Conservation (phyloP, 2,888 invertebrate species). For the Tenthredo distinguenda region DNA sequence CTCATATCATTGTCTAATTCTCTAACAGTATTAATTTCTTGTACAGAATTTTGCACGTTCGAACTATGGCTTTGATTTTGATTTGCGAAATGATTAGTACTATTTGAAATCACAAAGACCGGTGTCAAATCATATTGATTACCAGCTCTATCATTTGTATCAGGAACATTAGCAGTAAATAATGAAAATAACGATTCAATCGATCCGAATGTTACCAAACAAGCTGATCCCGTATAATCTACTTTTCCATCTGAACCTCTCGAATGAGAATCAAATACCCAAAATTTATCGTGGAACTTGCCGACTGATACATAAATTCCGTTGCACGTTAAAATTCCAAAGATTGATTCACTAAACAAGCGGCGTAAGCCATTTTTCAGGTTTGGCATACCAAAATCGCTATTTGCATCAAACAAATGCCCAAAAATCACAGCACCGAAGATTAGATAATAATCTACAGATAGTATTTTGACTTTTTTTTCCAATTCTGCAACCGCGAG, state of each 20-base stretch:
- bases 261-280: constrained; percentile 14
- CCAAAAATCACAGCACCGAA: neutral
- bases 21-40: too few species aligned
- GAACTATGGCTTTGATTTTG: too few species aligned
- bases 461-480: neutral
- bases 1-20: too few species aligned
- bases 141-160: neutral
- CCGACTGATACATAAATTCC: neutral
- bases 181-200: neutral
- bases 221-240: neutral
- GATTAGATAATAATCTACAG: neutral
- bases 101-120: neutral
- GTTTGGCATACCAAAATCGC: neutral
- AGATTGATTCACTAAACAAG: neutral
- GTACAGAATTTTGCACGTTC: too few species aligned
- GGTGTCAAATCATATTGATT: constrained; percentile 1
- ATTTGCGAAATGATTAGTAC: too few species aligned
- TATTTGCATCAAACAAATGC: neutral
- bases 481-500: neutral
- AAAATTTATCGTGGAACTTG: neutral
- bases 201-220: neutral
- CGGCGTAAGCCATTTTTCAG: neutral
- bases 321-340: neutral
- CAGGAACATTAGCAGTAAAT: neutral
- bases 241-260: neutral